Conservation (phyloP, 2,888 invertebrate species). For the Agonopterix heracliana region DNA sequence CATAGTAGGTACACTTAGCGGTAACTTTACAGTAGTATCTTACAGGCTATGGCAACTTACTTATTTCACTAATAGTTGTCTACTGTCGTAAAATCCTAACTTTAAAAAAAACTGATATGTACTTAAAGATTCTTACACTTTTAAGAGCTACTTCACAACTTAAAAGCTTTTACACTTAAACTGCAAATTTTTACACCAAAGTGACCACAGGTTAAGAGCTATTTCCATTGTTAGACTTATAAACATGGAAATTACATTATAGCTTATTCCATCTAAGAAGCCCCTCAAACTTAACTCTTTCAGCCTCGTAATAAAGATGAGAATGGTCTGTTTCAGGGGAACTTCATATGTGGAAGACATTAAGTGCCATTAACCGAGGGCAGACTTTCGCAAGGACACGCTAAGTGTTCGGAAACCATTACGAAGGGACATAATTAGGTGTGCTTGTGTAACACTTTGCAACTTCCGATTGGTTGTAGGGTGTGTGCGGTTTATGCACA, state of each 20-base stretch:
- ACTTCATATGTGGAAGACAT: slow-evolving; percentile 3
- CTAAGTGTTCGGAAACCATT: slow-evolving; percentile 58
- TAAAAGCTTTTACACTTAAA: background rate
- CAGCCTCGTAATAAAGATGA: background rate
- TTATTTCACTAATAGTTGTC: too few species aligned
- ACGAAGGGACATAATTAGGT: slow-evolving; percentile 56
- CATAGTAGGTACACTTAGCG: too few species aligned
- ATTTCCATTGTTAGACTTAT: too few species aligned
- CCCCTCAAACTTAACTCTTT: too few species aligned
- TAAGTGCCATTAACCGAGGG: slow-evolving; percentile 1
- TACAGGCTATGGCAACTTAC: too few species aligned
- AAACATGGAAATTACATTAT: slow-evolving; percentile 44
- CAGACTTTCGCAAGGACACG: slow-evolving; percentile 28
- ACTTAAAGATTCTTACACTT: background rate
- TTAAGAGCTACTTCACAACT: background rate
- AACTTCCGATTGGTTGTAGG: slow-evolving; percentile 49
- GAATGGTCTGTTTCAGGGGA: background rate
- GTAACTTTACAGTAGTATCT: too few species aligned
- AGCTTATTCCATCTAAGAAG: background rate
- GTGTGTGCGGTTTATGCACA: slow-evolving; percentile 21
- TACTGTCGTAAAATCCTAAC: too few species aligned
- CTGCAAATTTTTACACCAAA: slow-evolving; percentile 5
- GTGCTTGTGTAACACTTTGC: slow-evolving; percentile 51
- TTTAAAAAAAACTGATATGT: background rate
- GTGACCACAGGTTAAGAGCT: slow-evolving; percentile 3